Conservation (phyloP, 2,888 invertebrate genomes). For the Bombylius discolor region DNA sequence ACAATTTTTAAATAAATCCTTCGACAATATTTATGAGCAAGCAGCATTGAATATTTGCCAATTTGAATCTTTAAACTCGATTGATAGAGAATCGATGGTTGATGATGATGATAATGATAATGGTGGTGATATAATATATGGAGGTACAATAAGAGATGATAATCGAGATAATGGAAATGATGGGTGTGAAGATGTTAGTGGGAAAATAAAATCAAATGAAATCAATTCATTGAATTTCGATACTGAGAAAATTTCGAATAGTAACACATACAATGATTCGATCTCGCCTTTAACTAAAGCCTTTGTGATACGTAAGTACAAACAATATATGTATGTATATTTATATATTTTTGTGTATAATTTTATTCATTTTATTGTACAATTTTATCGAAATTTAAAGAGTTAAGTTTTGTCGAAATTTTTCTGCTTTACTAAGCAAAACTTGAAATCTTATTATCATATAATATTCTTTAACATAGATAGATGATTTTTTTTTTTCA, state of each 20-base stretch:
- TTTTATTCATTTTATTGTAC: too few species aligned
- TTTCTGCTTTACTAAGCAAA: neutral
- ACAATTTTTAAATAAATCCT: conserved; percentile 18
- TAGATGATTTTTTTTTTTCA: too few species aligned
- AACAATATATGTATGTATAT: neutral
- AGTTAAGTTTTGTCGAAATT: too few species aligned
- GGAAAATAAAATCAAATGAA: neutral
- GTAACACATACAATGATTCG: neutral
- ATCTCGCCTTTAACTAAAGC: neutral
- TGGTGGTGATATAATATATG: neutral
- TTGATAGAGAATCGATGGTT: conserved; percentile 1
- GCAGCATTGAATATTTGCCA: conserved; percentile 7
- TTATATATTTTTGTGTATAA: neutral
- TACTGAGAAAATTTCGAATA: neutral
- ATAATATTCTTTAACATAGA: too few species aligned
- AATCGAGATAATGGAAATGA: neutral
- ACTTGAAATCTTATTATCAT: neutral
- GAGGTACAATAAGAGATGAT: too few species aligned
- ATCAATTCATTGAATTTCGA: neutral
- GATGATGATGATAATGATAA: neutral
- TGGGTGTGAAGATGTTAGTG: neutral
- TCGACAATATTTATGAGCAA: conserved; percentile 16
- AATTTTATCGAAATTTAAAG: too few species aligned
- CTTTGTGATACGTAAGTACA: conserved; percentile 15
- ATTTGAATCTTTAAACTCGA: conserved; percentile 8